Conservation (phyloP, 92 coral and sea anemone species). For the Plumapathes pennacea region DNA sequence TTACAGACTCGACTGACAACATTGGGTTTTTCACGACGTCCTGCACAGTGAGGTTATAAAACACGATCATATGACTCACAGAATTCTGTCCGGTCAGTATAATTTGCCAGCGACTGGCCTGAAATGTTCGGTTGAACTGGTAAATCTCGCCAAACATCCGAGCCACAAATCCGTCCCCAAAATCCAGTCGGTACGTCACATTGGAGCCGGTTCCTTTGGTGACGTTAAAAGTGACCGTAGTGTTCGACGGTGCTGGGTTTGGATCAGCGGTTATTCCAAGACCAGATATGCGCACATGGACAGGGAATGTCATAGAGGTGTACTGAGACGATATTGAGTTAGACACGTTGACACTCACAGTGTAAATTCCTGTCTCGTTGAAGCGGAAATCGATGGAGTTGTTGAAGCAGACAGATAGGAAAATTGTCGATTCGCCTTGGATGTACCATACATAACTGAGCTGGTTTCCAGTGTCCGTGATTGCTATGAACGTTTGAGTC, state of each 20-base stretch:
- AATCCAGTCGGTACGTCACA: slow-evolving; percentile 64
- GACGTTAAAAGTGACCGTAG: slow-evolving; percentile 63
- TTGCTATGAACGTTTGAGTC: slow-evolving; percentile 49
- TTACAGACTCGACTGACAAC: slow-evolving; percentile 33
- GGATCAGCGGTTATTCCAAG: slow-evolving; percentile 64
- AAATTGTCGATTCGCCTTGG: slow-evolving; percentile 16
- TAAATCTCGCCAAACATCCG: slow-evolving; percentile 26
- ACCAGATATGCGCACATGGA: slow-evolving; percentile 64
- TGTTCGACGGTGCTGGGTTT: slow-evolving; percentile 80
- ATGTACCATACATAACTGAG: slow-evolving; percentile 71
- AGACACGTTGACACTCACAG: slow-evolving; percentile 62
- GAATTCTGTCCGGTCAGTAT: slow-evolving; percentile 58
- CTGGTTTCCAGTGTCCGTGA: slow-evolving; percentile 69
- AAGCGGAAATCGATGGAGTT: slow-evolving; percentile 51
- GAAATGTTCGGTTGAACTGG: slow-evolving; percentile 65
- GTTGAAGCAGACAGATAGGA: slow-evolving; percentile 33
- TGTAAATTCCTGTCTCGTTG: slow-evolving; percentile 47
- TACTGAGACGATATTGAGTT: slow-evolving; percentile 63
- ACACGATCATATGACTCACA: slow-evolving; percentile 65
- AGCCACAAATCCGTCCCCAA: slow-evolving; percentile 69
- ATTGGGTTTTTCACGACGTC: slow-evolving; percentile 56
- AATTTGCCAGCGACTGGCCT: slow-evolving; percentile 67
- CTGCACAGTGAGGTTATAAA: slow-evolving; percentile 70
- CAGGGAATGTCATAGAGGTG: slow-evolving; percentile 48
- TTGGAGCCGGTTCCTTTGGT: slow-evolving; percentile 69